These are phyloP conservation scores for Zophobas atratus DNA, from an alignment of 1,140 invertebrate species.

Conservation along the genomic window DNA sequence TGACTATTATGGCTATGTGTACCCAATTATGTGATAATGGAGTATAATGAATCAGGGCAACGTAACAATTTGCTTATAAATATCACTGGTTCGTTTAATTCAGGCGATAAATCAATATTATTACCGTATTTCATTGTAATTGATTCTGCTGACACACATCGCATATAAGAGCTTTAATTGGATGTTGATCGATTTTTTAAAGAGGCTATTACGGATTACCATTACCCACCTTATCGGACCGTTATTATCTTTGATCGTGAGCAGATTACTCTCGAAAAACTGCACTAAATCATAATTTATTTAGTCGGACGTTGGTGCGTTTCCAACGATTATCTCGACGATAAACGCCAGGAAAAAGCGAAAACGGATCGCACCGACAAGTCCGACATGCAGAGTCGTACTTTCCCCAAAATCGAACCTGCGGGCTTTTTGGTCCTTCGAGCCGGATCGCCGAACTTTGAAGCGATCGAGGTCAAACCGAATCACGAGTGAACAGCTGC, in stretches of 20 bases:
- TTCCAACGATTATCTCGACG: too few species aligned
- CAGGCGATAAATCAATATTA: slow-evolving; percentile 36
- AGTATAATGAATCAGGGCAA: slow-evolving; percentile 32
- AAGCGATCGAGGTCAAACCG: too few species aligned
- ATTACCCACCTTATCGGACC: slow-evolving; percentile 19
- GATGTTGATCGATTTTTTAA: slow-evolving; percentile 24
- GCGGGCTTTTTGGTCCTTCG: too few species aligned
- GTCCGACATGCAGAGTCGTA: too few species aligned
- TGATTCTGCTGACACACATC: slow-evolving; percentile 38
- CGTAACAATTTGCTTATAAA: slow-evolving; percentile 35
- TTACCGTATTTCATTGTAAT: slow-evolving; percentile 40
- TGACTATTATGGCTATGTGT: background rate
- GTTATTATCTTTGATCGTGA: slow-evolving; percentile 31
- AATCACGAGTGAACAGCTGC: too few species aligned
- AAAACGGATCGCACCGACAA: too few species aligned
- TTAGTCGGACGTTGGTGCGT: background rate
- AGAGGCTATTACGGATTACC: slow-evolving; percentile 18
- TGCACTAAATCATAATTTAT: slow-evolving; percentile 26
- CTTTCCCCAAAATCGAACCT: too few species aligned
- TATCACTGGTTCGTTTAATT: slow-evolving; percentile 40
- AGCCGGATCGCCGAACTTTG: too few species aligned
- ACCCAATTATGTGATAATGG: slow-evolving; percentile 40
- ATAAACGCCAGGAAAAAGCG: too few species aligned
- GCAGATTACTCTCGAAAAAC: slow-evolving; percentile 25
- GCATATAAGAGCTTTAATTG: slow-evolving; percentile 35